Evolutionary conservation across 2,888 invertebrate genomes (phyloP).

Genomic region (Macrophya annulata): DNA sequence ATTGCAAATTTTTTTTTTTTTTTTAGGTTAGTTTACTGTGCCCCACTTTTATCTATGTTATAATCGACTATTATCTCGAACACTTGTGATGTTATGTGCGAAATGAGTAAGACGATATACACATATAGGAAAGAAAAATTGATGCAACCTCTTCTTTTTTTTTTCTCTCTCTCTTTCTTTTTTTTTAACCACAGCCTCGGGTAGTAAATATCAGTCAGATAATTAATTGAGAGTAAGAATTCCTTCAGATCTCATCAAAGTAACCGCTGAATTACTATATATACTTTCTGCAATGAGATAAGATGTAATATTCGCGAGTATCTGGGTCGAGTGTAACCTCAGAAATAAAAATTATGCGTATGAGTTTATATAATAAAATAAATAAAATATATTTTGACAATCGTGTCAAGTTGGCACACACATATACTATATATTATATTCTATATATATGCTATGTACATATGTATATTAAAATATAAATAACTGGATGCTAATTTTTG

Average conservation of each 20-base stretch:
- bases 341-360: neutral
- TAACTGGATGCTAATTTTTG: neutral
- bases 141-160: neutral
- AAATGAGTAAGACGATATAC: no score
- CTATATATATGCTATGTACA: no score
- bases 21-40: no score
- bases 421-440: neutral
- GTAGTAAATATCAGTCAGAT: neutral
- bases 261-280: neutral
- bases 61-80: no score
- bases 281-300: conserved; percentile 7
- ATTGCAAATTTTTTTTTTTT: no score
- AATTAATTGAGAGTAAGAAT: conserved; percentile 14
- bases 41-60: no score
- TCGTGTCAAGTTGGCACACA: neutral
- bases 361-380: conserved; percentile 15
- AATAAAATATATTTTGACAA: conserved; percentile 30
- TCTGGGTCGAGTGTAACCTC: conserved; percentile 35
- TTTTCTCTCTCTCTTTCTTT: no score
- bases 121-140: neutral
- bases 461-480: neutral
- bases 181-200: neutral
- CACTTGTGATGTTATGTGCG: no score
- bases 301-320: conserved; percentile 12
- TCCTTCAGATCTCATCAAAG: conserved; percentile 32